Conservation (phyloP, 2,888 invertebrate genomes). For the Pristionchus fissidentatus region DNA sequence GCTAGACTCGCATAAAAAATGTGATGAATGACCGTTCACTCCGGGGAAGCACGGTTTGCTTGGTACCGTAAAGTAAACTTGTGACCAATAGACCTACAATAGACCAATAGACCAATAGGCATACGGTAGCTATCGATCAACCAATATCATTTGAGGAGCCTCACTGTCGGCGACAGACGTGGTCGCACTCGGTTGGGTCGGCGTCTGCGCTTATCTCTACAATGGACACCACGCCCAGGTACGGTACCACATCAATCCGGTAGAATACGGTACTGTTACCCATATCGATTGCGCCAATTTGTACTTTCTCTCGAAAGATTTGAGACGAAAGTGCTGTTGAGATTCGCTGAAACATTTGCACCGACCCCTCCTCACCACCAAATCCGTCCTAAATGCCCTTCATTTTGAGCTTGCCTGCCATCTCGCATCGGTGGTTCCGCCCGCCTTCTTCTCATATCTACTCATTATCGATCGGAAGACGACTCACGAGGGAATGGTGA, state of each 20-base stretch:
- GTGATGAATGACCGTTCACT: background rate
- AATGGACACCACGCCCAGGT: constrained; percentile 40
- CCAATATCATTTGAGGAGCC: too few relatives aligned
- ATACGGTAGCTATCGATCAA: too few relatives aligned
- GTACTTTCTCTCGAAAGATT: too few relatives aligned
- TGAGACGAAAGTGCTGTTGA: too few relatives aligned
- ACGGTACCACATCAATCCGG: background rate
- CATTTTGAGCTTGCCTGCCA: constrained; percentile 24
- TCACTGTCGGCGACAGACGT: background rate
- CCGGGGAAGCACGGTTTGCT: too few relatives aligned
- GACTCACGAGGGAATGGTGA: constrained; percentile 36
- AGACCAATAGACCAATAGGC: too few relatives aligned
- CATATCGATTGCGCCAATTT: background rate
- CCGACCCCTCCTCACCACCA: too few relatives aligned
- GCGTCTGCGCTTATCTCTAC: constrained; percentile 35
- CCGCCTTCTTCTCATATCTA: constrained; percentile 42
- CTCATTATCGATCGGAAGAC: constrained; percentile 35
- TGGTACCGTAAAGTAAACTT: too few relatives aligned
- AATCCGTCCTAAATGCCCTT: too few relatives aligned
- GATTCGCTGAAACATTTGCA: too few relatives aligned
- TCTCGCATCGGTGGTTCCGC: constrained; percentile 19
- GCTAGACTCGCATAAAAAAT: background rate
- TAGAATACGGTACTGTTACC: background rate
- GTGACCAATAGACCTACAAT: too few relatives aligned
- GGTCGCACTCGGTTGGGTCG: constrained; percentile 22